Evolutionary conservation across 92 coral and sea anemone species (phyloP), one percentile per base, ranked within the genome.

Genomic region (Epizoanthus illoricatus): DNA sequence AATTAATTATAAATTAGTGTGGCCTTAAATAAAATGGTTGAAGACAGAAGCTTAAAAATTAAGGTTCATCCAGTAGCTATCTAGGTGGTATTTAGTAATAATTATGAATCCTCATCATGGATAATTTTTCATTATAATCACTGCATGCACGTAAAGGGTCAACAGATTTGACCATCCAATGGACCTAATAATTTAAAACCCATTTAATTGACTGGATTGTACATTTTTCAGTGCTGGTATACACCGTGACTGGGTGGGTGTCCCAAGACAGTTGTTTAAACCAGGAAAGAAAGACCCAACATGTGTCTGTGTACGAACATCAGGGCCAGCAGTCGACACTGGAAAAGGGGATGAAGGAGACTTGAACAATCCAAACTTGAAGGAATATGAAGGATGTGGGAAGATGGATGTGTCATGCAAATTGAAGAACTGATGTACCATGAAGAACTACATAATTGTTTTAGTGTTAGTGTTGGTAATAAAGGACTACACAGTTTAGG

Each of bases 221-320:
- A 74, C 40, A 2, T 36, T 63, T 15, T 79, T 11, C 65, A 92
- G 96, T 87, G 96, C 91, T 71, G 96, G 96, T 3, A 92, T 92
- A 58, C 83, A 74, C 8, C 84, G 96, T 16, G 86, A 83, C 43
- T 92, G 96, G 96, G 92, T 42, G 24, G 96, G 96, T 74, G 96
- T 92, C 43, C 96, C 96, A 69, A 76, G 96, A 71, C 86, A 39
- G 78, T 57, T 79, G 73, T 92, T 89, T 80, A 92, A 92, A 75
- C 96, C 96, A 28, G 96, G 96, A 54, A 81, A 72, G 59, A 81
- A 68, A 85, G 84, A 85, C 33, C 71, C 89, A 55, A 85, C 65
- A 23, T 92, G 96, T 45, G 96, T 92, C 24, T 92, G 96, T 89
- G 85, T 92, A 0, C 89, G 84, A 58, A 84, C 93, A 63, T 68